Base-by-base conservation (phyloP, 2,797 vertebrate species). In the Sphaeramia orbicularis region DNA sequence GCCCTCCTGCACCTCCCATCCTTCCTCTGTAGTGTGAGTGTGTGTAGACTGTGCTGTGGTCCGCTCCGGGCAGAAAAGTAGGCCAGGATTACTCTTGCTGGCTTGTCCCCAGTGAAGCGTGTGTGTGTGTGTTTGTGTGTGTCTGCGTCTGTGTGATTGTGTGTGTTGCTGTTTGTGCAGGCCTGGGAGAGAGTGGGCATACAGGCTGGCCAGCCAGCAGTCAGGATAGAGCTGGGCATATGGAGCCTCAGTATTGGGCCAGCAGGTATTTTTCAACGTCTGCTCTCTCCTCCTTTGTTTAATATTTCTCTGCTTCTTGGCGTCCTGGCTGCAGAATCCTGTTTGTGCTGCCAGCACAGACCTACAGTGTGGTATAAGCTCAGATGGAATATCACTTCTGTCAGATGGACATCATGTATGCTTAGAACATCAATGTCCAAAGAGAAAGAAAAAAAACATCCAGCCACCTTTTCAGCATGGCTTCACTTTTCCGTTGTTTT, bases 71-170 rank as follows among this genome's bases (percentile, higher is more conserved):
- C 90, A 86, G 86, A 86, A 91, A 94, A 92, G 86, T 92, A 93
- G 93, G 92, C 91, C 93, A 93, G 87, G 89, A 93, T 93, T 92
- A 90, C 92, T 92, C 89, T 92, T 93, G 91, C 92, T 91, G 90
- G 88, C 92, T 94, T 93, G 92, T 93, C 88, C 92, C 89, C 88
- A 93, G 87, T 93, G 92, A 94, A 93, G 92, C 91, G 78, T 94
- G 90, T 87, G 86, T 86, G 71, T 83, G 65, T 71, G 56, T 66
- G 52, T 74, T 44, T 71, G 47, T 69, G 44, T 73, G 5, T 66
- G 21, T 56, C 13, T 42, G 14, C 67, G 38, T 68, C 18, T 63
- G 42, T 67, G 32, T 74, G 73, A 38, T 16, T 61, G 41, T 68
- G 63, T 61, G 57, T 66, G 65, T 62, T 4, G 41, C 62, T 77